Percentiles rank a stretch among this genome's conserved stretches.
phyloP scores from a whole-genome alignment of 2,888 invertebrate species.

The Hypercompe scribonia region DNA sequence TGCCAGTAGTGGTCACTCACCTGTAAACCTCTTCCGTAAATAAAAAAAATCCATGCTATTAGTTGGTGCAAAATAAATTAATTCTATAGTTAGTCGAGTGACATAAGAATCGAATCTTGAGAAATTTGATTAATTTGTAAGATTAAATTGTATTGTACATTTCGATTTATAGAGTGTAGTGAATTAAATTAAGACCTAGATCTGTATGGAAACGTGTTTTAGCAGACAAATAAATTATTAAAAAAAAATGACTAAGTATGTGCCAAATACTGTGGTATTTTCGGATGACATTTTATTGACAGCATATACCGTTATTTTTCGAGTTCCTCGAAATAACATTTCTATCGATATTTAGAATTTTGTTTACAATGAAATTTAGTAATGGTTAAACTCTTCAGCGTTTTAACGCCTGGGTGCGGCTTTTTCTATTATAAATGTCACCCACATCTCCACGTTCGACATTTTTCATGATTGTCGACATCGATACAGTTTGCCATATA shows the following conservation, averaged over 20 bases:
- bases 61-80: neutral
- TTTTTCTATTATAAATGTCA: neutral
- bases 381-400: neutral
- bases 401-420: neutral
- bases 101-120: no score
- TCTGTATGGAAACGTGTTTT: neutral
- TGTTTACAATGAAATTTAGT: no score
- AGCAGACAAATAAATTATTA: neutral
- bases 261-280: neutral
- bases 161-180: neutral
- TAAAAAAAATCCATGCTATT: neutral
- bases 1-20: no score
- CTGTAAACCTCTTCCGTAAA: no score
- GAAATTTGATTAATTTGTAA: neutral
- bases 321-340: no score
- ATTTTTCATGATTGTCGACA: no score
- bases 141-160: neutral
- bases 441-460: no score
- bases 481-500: no score
- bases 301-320: neutral
- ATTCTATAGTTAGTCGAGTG: neutral
- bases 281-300: neutral
- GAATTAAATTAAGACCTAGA: neutral
- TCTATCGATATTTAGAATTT: neutral
- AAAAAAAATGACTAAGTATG: neutral